Evolutionary conservation across 2,113 vertebrate species (phyloP).

Genomic region (Sardina pilchardus): DNA sequence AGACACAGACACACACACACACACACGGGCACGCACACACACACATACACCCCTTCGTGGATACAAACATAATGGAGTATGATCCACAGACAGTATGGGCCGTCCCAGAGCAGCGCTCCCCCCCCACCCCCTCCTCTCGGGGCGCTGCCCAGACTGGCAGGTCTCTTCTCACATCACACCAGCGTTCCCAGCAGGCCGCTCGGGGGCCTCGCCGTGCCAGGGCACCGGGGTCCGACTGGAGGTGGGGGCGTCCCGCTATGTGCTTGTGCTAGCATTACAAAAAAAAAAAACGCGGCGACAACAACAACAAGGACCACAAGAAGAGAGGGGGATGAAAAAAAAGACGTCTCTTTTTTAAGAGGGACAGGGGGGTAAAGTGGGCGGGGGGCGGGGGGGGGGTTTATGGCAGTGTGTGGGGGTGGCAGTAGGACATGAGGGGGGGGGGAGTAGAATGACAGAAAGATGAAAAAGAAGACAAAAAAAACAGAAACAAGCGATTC

Average conservation of each 20-base stretch:
- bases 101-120: conserved; percentile 59
- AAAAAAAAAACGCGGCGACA: too few relatives aligned
- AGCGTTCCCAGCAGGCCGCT: conserved; percentile 79
- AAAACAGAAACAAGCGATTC: not conserved
- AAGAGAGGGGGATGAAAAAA: conserved; percentile 38
- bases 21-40: conserved; percentile 3
- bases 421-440: not conserved
- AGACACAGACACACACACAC: conserved; percentile 63
- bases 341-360: not conserved
- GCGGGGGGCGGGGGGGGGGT: conserved; percentile 44
- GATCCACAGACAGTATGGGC: conserved; percentile 65
- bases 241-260: conserved; percentile 67
- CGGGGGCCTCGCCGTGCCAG: conserved; percentile 74
- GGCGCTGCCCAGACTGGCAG: conserved; percentile 73
- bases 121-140: conserved; percentile 52
- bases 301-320: conserved; percentile 55
- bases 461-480: not conserved
- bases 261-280: conserved; percentile 64
- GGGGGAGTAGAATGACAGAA: not conserved
- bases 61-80: conserved; percentile 66
- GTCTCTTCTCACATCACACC: conserved; percentile 73
- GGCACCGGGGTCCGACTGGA: conserved; percentile 73
- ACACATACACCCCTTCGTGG: conserved; percentile 4
- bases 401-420: conserved; percentile 42
- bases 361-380: conserved; percentile 38